Conservation (phyloP, 2,888 invertebrate genomes). For the Pheosia gnoma region DNA sequence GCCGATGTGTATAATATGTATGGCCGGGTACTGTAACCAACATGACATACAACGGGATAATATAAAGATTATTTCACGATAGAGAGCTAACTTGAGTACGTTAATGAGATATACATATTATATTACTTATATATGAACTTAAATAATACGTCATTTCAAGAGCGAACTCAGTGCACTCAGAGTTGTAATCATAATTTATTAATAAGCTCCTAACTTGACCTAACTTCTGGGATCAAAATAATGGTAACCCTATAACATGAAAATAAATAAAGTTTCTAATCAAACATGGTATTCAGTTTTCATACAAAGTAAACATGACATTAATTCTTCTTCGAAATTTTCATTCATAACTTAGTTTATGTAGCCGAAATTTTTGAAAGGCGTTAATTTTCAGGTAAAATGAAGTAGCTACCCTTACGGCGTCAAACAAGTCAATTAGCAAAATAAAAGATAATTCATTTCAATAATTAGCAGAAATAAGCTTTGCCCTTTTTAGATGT, state of each 20-base stretch:
- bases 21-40: no score
- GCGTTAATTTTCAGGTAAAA: constrained; percentile 50
- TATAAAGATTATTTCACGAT: no score
- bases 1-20: no score
- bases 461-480: constrained; percentile 65
- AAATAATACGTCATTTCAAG: no score
- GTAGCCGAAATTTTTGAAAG: constrained; percentile 43
- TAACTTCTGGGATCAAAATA: no score
- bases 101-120: no score
- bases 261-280: not conserved
- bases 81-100: no score
- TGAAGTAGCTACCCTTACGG: constrained; percentile 27
- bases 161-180: no score
- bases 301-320: constrained; percentile 8
- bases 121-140: no score
- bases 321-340: constrained; percentile 8
- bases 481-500: constrained; percentile 56
- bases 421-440: constrained; percentile 55
- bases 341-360: constrained; percentile 45
- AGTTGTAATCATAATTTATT: no score
- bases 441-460: constrained; percentile 72
- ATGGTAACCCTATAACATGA: not conserved
- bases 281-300: not conserved
- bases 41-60: no score
- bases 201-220: no score